These are phyloP conservation scores for Lasius platythorax DNA, from an alignment of 2,888 invertebrate genomes.

Conservation along the genomic window DNA sequence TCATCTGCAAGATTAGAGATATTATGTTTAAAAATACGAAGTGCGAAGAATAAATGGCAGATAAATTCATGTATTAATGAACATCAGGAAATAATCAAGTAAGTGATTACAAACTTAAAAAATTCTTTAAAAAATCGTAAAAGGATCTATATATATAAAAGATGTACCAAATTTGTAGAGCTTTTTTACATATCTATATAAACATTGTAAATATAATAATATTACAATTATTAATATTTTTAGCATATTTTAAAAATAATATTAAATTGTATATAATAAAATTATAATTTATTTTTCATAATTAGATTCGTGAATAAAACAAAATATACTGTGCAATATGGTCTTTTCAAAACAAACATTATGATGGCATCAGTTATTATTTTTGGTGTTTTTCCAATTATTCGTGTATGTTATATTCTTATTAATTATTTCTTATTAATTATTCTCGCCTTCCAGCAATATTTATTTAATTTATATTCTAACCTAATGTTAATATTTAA, in stretches of 20 bases:
- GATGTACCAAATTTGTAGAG: neutral
- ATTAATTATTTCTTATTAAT: neutral
- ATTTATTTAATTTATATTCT: neutral
- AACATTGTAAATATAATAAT: neutral
- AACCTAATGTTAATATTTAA: neutral
- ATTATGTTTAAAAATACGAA: slow-evolving; percentile 63
- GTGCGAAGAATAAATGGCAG: slow-evolving; percentile 49
- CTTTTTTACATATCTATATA: neutral
- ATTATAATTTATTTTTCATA: neutral
- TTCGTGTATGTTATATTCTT: neutral
- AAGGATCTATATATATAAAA: neutral
- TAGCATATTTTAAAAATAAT: neutral
- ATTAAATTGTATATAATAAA: neutral
- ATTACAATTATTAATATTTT: neutral
- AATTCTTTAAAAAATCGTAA: neutral
- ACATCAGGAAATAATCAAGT: slow-evolving; percentile 76
- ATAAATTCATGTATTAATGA: slow-evolving; percentile 70
- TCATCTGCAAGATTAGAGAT: slow-evolving; percentile 74
- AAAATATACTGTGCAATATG: neutral
- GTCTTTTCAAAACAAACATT: neutral
- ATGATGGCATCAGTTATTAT: neutral
- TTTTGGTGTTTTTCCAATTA: neutral
- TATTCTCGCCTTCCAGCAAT: neutral
- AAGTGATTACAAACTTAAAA: slow-evolving; percentile 39
- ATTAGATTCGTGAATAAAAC: neutral